phyloP scores from a whole-genome alignment of 2,888 invertebrate genomes.

The Himalopsyche anomala region DNA sequence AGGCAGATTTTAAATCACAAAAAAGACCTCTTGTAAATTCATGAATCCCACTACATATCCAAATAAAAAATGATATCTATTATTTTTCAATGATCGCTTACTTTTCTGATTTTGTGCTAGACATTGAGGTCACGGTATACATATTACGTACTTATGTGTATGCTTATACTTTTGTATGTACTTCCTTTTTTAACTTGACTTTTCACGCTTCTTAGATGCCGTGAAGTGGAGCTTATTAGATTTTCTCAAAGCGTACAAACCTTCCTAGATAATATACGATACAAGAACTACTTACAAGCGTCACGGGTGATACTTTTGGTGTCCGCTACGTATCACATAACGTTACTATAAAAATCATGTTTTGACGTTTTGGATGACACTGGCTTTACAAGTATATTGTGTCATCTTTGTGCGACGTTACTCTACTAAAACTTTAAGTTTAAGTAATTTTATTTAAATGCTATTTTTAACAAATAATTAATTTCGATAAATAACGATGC shows the following conservation, averaged over 20 bases:
- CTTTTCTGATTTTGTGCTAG: background rate
- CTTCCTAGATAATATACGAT: background rate
- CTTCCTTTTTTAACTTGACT: background rate
- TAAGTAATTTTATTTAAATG: too few relatives aligned
- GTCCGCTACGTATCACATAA: background rate
- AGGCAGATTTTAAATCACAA: too few relatives aligned
- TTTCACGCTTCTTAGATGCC: slow-evolving; percentile 4
- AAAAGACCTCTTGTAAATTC: too few relatives aligned
- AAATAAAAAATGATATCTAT: background rate
- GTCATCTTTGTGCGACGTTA: too few relatives aligned
- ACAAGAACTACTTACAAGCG: background rate
- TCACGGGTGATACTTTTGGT: background rate
- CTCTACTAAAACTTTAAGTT: too few relatives aligned
- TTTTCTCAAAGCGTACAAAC: background rate
- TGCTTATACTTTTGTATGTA: background rate
- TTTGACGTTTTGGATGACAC: background rate
- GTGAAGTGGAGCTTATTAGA: slow-evolving; percentile 29
- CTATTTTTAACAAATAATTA: too few relatives aligned
- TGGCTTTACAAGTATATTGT: too few relatives aligned
- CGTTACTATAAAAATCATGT: background rate
- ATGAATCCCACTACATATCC: too few relatives aligned
- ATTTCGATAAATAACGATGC: too few relatives aligned
- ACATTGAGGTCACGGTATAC: background rate
- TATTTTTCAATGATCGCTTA: background rate
- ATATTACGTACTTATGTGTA: background rate